These are phyloP conservation scores for Agrochola lota DNA, from an alignment of 2,888 invertebrate species.

Conservation along the genomic window DNA sequence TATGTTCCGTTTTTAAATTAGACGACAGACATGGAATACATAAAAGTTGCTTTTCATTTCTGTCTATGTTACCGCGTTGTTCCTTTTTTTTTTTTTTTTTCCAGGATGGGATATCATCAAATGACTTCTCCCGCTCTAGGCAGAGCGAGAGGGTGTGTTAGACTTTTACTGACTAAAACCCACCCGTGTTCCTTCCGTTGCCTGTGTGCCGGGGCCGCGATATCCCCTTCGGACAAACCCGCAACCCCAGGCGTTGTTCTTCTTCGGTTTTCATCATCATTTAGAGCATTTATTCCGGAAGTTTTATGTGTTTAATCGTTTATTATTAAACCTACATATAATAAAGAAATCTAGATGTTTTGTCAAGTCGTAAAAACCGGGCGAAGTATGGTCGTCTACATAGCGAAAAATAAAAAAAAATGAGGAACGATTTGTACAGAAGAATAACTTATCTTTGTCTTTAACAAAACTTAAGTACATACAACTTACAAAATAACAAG, in stretches of 20 bases:
- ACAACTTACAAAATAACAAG: constrained; percentile 5
- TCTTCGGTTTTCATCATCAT: no score
- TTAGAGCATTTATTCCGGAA: background rate
- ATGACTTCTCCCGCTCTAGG: no score
- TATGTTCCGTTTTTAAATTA: no score
- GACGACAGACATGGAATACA: no score
- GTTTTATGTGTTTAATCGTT: background rate
- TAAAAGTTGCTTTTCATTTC: background rate
- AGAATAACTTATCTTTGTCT: background rate
- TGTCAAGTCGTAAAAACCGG: background rate
- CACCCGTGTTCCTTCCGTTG: no score
- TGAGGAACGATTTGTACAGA: background rate
- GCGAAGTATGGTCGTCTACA: background rate
- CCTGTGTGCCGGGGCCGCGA: no score
- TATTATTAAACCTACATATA: background rate
- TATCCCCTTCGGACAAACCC: no score
- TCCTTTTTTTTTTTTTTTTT: no score
- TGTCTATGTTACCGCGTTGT: background rate
- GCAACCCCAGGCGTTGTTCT: no score
- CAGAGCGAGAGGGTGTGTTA: no score
- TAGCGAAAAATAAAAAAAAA: background rate
- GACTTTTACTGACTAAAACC: no score
- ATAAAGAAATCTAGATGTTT: background rate
- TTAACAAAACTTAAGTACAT: background rate
- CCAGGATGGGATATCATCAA: no score